phyloP scores from a whole-genome alignment of 2,797 vertebrate genomes.

The Hippoglossus hippoglossus region DNA sequence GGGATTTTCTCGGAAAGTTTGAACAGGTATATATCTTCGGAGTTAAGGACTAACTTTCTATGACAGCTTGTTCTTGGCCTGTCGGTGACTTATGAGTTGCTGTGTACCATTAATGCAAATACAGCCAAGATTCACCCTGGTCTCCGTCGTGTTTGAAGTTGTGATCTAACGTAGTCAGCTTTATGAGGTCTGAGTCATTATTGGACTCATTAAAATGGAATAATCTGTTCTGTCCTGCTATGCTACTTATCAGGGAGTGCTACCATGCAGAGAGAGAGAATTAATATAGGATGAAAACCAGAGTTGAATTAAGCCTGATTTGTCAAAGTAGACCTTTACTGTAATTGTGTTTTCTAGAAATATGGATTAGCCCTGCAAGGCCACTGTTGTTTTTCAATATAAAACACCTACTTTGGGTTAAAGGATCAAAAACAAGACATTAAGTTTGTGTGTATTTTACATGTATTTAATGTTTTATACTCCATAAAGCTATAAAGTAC shows the following conservation, averaged over 20 bases:
- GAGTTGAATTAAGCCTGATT: slow-evolving; percentile 48
- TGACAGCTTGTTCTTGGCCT: background rate
- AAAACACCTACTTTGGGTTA: background rate
- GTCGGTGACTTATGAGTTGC: background rate
- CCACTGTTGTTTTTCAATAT: slow-evolving; percentile 23
- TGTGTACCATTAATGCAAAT: slow-evolving; percentile 23
- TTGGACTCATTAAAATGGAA: slow-evolving; percentile 65
- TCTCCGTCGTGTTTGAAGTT: slow-evolving; percentile 37
- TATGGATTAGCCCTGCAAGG: slow-evolving; percentile 1
- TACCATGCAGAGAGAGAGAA: slow-evolving; percentile 49
- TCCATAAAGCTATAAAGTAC: slow-evolving; percentile 8
- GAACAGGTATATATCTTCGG: slow-evolving; percentile 90
- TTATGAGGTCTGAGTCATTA: slow-evolving; percentile 63
- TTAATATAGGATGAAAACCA: slow-evolving; percentile 39
- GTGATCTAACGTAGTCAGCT: slow-evolving; percentile 45
- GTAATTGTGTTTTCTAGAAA: slow-evolving; percentile 49
- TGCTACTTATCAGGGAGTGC: slow-evolving; percentile 47
- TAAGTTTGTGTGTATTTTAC: background rate
- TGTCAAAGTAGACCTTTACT: slow-evolving; percentile 54
- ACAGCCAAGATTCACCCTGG: slow-evolving; percentile 14
- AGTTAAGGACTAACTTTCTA: background rate
- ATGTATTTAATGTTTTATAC: slow-evolving; percentile 16
- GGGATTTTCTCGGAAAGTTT: slow-evolving; percentile 91
- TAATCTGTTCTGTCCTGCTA: slow-evolving; percentile 55
- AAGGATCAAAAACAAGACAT: background rate